phyloP scores from a whole-genome alignment of 2,888 invertebrate genomes.

The Eurytoma californica region DNA sequence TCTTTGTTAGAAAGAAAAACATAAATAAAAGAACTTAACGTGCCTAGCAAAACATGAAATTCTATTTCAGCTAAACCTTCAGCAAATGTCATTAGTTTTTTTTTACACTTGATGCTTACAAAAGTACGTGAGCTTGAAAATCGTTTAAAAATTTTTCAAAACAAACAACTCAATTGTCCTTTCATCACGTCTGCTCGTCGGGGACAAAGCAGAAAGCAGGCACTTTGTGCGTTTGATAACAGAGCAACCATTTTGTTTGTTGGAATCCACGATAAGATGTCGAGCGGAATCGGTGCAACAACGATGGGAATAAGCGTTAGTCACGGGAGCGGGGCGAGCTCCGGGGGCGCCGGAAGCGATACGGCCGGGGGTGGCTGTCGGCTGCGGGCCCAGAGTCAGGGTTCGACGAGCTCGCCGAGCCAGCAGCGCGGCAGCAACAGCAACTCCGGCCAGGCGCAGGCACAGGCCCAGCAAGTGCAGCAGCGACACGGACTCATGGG shows the following conservation, averaged over 20 bases:
- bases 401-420: conserved; percentile 65
- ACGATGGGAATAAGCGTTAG: conserved; percentile 73
- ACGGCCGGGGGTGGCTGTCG: conserved; percentile 67
- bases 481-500: conserved; percentile 76
- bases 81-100: neutral
- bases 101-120: neutral
- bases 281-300: conserved; percentile 73
- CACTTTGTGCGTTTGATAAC: neutral
- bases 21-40: neutral
- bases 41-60: too few species aligned
- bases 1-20: neutral
- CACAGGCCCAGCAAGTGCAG: conserved; percentile 65
- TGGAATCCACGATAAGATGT: conserved; percentile 64
- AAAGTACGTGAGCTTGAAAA: too few species aligned
- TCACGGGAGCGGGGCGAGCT: conserved; percentile 70
- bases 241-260: neutral
- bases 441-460: conserved; percentile 66
- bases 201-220: too few species aligned
- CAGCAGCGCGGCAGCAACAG: conserved; percentile 59
- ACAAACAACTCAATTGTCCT: neutral
- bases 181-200: too few species aligned
- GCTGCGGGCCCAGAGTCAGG: conserved; percentile 69
- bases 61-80: too few species aligned
- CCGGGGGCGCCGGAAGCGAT: conserved; percentile 59
- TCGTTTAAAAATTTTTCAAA: neutral